Evolutionary conservation across 2,113 vertebrate genomes (phyloP), one percentile per base, ranked within the genome.

Genomic region (Ahaetulla prasina): DNA sequence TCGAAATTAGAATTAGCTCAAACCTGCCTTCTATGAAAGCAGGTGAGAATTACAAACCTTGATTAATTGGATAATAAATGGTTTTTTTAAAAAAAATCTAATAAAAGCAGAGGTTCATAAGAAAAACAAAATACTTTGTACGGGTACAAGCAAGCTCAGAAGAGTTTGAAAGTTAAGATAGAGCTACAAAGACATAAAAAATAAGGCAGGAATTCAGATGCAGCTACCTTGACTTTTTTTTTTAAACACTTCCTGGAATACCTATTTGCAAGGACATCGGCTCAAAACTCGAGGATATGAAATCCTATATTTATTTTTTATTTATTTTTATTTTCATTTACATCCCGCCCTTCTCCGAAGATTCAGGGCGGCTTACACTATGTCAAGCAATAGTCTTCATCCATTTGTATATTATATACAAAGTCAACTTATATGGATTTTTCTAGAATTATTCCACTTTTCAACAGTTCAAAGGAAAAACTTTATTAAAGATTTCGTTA

Each of bases 241-340:
- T 30, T 16, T 45, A 20, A 20, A 20, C 2, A 16, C 68, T 39
- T 39, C 74, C 8, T 43, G 3, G 35, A 39, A 22, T 22, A 39
- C 74, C 2, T 3, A 0, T 43, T 63, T 89, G 91, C 91, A 49
- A 68, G 9, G 49, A 1, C 80, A 57, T 47, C 60, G 91, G 80
- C 89, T 88, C 87, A 92, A 92, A 90, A 91, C 0, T 85, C 47
- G 90, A 89, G 74, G 91, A 88, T 89, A 91, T 10, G 86, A 55
- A 25, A 85, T 90, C 91, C 87, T 91, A 18, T n/a, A n/a, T n/a
- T n/a, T n/a, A n/a, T n/a, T n/a, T n/a, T n/a, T n/a, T n/a, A n/a
- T n/a, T n/a, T n/a, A n/a, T n/a, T n/a, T n/a, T n/a, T n/a, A n/a
- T n/a, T n/a, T n/a, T n/a, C n/a, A n/a, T n/a, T n/a, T n/a, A n/a